Evolutionary conservation across 2,797 vertebrate genomes (phyloP).

Genomic region (Mus spretus): DNA sequence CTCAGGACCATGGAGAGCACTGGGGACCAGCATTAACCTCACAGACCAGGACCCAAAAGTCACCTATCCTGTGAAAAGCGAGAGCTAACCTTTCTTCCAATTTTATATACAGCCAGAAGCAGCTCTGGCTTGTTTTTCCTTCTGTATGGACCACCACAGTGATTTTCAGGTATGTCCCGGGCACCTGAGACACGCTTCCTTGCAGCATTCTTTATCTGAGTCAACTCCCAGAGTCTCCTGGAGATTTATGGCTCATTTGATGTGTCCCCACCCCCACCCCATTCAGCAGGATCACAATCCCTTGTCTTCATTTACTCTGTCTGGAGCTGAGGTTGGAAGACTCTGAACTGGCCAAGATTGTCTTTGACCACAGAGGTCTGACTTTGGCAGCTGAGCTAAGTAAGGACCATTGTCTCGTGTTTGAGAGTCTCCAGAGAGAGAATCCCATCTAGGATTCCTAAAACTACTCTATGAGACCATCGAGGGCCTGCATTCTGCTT

Average conservation of each 20-base stretch:
- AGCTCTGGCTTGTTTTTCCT: background rate
- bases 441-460: background rate
- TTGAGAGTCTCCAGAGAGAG: background rate
- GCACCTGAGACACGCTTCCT: background rate
- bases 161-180: background rate
- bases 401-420: background rate
- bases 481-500: background rate
- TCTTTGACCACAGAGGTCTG: background rate
- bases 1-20: background rate
- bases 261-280: background rate
- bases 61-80: background rate
- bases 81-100: background rate
- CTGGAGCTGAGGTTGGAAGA: fast-evolving
- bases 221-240: background rate
- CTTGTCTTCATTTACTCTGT: background rate
- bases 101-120: background rate
- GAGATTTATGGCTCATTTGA: background rate
- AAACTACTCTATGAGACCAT: background rate
- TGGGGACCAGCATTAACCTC: background rate
- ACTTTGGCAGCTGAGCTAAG: background rate
- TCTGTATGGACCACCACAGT: background rate
- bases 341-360: background rate
- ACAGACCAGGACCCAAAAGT: background rate
- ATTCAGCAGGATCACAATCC: background rate
- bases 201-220: background rate